Conservation (phyloP, 2,113 vertebrate species). For the Egretta garzetta region DNA sequence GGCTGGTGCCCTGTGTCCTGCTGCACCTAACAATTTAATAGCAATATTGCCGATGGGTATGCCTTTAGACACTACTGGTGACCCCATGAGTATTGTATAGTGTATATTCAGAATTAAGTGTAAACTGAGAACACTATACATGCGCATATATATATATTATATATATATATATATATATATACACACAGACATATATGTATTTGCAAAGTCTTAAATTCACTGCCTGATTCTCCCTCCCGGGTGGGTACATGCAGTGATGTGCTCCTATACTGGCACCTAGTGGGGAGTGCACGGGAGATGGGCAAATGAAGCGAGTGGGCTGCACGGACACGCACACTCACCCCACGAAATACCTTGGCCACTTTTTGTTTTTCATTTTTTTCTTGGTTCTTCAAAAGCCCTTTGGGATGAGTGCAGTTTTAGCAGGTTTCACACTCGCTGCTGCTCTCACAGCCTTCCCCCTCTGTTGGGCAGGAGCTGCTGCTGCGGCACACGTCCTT, state of each 20-base stretch:
- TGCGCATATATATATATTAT: background rate
- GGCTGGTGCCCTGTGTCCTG: background rate
- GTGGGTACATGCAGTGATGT: background rate
- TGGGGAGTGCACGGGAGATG: constrained; percentile 25
- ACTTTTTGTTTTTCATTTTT: background rate
- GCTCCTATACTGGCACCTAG: constrained; percentile 73
- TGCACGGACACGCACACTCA: fast-evolving
- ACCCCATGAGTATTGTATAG: background rate
- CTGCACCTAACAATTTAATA: background rate
- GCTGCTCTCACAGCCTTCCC: background rate
- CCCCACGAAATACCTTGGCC: fast-evolving
- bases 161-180: background rate
- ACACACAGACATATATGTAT: background rate
- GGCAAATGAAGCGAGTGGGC: background rate
- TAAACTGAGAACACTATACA: background rate
- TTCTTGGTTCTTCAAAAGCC: background rate
- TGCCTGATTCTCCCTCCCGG: background rate
- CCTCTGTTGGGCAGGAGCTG: background rate
- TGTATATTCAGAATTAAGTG: background rate
- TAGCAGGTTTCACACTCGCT: fast-evolving
- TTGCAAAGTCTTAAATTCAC: background rate
- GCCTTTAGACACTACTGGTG: background rate
- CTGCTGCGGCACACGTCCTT: fast-evolving
- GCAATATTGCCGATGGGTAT: no score
- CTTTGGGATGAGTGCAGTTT: background rate